Base-by-base conservation (phyloP, 2,113 vertebrate genomes). In the Shinisaurus crocodilurus region DNA sequence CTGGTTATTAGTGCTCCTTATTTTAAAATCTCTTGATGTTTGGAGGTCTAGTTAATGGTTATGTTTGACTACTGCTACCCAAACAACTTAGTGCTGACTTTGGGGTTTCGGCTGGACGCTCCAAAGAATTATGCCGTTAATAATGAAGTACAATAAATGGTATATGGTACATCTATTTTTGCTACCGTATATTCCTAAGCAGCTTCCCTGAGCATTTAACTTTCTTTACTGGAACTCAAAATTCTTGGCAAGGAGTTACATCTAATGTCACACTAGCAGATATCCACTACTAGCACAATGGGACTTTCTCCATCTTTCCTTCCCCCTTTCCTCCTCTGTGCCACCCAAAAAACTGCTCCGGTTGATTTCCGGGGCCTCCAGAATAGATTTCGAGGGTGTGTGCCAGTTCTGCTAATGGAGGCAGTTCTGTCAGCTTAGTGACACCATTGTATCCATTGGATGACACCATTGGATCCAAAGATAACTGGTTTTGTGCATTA, bases 401-500 rank as follows among this genome's bases (percentile, higher is more conserved):
- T 63, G 60, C 60, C 5, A 23, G 60, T 20, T 63, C 20, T 63
- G 60, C 60, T 23, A 63, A 63, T 63, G 60, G 20, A 63, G 20
- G 16, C 60, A 63, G 20, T 63, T 63, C 60, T 63, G 16, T 63
- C 60, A 63, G 60, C 60, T 15, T 10, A 63, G 13, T 13, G 10
- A 60, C 57, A 60, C 57, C 57, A 16, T 18, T 60, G 57, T 60
- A 60, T 60, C 48, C 48, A 50, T 50, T 50, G 48, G 8, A 54
- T 54, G 50, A 54, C 9, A 10, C 50, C 50, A 29, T 57, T 82
- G 45, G 29, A 12, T 70, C 57, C 84, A 40, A 89, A 86, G 43
- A 76, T 92, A 23, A 8, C 32, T 72, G 0, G 80, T 16, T 74
- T 43, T 94, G 82, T 91, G 83, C 87, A 96, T 95, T 94, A 93